phyloP scores from a whole-genome alignment of 2,888 invertebrate species.

The Sarcophaga subvicina region DNA sequence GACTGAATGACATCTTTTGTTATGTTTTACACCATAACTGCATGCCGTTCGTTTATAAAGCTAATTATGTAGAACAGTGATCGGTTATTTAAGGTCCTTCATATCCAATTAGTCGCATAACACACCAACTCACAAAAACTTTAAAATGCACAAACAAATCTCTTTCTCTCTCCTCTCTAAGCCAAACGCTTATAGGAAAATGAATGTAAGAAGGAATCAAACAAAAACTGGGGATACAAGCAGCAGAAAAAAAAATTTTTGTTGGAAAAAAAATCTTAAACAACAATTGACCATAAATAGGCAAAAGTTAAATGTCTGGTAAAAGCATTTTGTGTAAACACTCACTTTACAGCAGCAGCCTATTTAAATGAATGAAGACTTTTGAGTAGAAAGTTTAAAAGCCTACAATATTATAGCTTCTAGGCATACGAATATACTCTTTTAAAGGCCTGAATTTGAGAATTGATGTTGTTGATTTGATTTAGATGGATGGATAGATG shows the following conservation, averaged over 20 bases:
- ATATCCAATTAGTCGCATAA: slow-evolving; percentile 74
- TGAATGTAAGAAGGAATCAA: background rate
- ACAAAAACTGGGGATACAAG: slow-evolving; percentile 3
- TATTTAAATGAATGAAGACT: too few species aligned
- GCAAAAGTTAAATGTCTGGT: slow-evolving; percentile 70
- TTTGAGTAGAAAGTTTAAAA: background rate
- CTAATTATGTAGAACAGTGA: slow-evolving; percentile 73
- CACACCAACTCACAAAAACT: slow-evolving; percentile 72
- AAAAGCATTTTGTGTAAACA: slow-evolving; percentile 57
- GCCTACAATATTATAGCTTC: background rate
- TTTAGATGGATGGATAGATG: slow-evolving; percentile 44
- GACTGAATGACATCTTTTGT: slow-evolving; percentile 68
- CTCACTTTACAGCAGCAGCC: slow-evolving; percentile 37
- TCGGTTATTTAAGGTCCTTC: slow-evolving; percentile 73
- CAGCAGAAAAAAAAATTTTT: slow-evolving; percentile 10
- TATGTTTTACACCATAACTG: slow-evolving; percentile 70
- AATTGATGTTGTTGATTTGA: slow-evolving; percentile 49
- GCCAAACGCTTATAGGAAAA: background rate
- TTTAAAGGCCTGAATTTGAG: slow-evolving; percentile 18
- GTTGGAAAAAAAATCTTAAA: slow-evolving; percentile 52
- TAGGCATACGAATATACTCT: background rate
- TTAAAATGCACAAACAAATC: slow-evolving; percentile 51
- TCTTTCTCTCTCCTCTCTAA: too few species aligned
- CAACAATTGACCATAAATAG: slow-evolving; percentile 72
- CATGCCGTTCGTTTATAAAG: slow-evolving; percentile 69